Conservation (phyloP, 2,113 vertebrate species). For the Proterorhinus semilunaris region DNA sequence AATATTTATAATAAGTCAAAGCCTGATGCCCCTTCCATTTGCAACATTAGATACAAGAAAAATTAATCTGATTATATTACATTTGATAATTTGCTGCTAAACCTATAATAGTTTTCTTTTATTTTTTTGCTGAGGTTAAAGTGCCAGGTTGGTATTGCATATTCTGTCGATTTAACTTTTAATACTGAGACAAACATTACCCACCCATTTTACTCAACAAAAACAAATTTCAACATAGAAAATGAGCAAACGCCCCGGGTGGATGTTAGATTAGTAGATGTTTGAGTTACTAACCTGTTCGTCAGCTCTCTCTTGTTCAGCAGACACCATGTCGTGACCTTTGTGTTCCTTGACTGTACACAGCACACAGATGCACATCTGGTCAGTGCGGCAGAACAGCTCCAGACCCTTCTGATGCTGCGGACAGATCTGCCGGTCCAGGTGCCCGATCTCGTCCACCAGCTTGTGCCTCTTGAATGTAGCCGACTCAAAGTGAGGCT, state of each 20-base stretch:
- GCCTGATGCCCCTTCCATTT: not conserved
- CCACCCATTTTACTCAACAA: not conserved
- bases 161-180: not conserved
- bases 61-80: not conserved
- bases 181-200: not conserved
- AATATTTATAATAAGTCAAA: not conserved
- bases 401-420: conserved; percentile 82
- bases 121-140: too few species aligned
- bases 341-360: conserved; percentile 84
- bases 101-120: too few species aligned
- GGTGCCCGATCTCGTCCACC: conserved; percentile 74
- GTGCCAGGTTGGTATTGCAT: too few species aligned
- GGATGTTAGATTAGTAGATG: too few species aligned
- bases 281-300: conserved; percentile 67
- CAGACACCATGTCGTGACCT: conserved; percentile 81
- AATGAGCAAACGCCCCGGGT: too few species aligned
- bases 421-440: conserved; percentile 75
- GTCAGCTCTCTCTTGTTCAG: conserved; percentile 77
- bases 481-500: conserved; percentile 84
- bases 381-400: conserved; percentile 76
- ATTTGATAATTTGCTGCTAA: too few species aligned
- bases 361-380: conserved; percentile 74
- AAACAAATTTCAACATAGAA: not conserved
- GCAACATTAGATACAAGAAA: not conserved
- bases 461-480: conserved; percentile 91